Percentiles rank a stretch among this genome's conserved stretches.
Conservation (phyloP, 2,888 invertebrate species). For the Noctua pronuba region DNA sequence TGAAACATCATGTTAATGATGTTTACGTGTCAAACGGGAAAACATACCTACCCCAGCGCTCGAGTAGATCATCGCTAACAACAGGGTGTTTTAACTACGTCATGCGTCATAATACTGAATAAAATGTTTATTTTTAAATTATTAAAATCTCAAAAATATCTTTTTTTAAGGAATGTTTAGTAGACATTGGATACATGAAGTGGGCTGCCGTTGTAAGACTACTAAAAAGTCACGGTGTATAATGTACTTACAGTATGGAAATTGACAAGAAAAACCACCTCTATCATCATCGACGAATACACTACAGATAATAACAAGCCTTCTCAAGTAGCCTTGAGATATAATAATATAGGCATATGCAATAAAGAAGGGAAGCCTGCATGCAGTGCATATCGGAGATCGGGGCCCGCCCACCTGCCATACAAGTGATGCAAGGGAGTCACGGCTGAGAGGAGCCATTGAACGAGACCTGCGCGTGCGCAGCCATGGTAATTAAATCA, state of each 20-base stretch:
- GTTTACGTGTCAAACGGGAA: too few relatives aligned
- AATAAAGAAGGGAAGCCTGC: conserved; percentile 44
- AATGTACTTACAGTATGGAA: not conserved
- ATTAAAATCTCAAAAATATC: too few relatives aligned
- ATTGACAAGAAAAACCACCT: not conserved
- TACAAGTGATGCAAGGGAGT: conserved; percentile 57
- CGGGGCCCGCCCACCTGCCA: conserved; percentile 56
- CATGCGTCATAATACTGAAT: too few relatives aligned
- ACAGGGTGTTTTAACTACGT: too few relatives aligned
- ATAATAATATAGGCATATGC: conserved; percentile 41
- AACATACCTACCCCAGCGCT: too few relatives aligned
- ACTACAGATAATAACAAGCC: conserved; percentile 11
- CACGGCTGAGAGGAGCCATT: conserved; percentile 54
- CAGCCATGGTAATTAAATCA: conserved; percentile 49
- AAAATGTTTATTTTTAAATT: too few relatives aligned
- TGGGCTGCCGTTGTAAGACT: too few relatives aligned
- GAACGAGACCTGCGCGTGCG: conserved; percentile 29
- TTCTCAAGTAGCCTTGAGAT: conserved; percentile 53
- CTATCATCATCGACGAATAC: not conserved
- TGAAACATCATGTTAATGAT: too few relatives aligned
- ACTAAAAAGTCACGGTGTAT: too few relatives aligned
- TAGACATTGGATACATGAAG: too few relatives aligned
- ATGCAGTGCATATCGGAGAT: conserved; percentile 43
- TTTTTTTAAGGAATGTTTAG: too few relatives aligned
- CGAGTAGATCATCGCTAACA: too few relatives aligned